Base-by-base conservation (phyloP, 92 coral and sea anemone genomes). In the Porites rus region DNA sequence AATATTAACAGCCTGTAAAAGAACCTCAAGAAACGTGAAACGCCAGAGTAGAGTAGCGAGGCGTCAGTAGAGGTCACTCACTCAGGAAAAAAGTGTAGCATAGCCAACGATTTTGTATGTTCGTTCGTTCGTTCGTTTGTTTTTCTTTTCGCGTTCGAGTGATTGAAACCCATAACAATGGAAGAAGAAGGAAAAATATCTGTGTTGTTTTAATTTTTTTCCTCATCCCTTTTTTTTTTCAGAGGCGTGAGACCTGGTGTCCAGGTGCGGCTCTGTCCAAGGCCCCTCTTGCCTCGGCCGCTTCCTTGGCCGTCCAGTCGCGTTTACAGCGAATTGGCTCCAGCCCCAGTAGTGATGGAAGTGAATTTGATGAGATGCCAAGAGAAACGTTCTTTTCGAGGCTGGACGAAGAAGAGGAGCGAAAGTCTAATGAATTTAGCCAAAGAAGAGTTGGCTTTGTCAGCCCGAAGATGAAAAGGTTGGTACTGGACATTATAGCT, bases 171-270 rank as follows among this genome's bases (percentile, higher is more conserved):
- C 46, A 38, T 38, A 38, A 38, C 46, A 4, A 38, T 38, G 6
- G 46, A 4, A 4, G 6, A 38, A 0, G 46, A 38, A 38, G 46
- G 46, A 38, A 38, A 38, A 38, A 28, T 28, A 28, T 0, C 46
- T 38, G 46, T 38, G 7, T 38, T 6, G 46, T 38, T 38, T 38
- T 38, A 38, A 38, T 3, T 38, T 38, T 38, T 38, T 38, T 38
- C 46, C 46, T 38, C 46, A 38, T 5, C 5, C 46, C 4, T 38
- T 38, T 24, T 38, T 38, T 24, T 65, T 76, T 14, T 10, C 88
- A 84, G 88, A 76, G 88, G 56, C 85, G 98, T 56, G 95, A 92
- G 80, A 94, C 98, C 10, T 94, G 98, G 98, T 93, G 95, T 64
- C 98, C 98, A 14, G 98, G 98, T 10, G 93, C 90, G 20, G 65